Conservation (phyloP, 2,113 vertebrate genomes). For the Aythya baeri region DNA sequence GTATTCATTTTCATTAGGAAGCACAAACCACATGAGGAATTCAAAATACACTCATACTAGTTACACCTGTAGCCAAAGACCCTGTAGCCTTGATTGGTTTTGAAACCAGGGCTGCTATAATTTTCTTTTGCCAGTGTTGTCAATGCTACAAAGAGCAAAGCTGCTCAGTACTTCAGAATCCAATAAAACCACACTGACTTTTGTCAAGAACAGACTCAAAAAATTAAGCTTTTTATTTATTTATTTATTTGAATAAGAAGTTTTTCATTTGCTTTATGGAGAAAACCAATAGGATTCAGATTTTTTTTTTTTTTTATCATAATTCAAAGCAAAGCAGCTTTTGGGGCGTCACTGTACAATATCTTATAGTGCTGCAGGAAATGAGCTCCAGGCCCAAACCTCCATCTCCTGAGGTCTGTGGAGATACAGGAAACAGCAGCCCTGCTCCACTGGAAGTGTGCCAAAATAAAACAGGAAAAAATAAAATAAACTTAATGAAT, state of each 20-base stretch:
- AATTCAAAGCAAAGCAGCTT: neutral
- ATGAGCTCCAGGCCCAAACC: neutral
- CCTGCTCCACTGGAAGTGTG: neutral
- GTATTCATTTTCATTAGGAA: neutral
- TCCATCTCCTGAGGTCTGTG: neutral
- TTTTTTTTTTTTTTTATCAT: neutral
- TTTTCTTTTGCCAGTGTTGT: neutral
- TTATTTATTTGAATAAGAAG: neutral
- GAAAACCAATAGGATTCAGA: neutral
- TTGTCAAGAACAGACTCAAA: neutral
- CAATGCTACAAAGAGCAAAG: neutral
- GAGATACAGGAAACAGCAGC: neutral
- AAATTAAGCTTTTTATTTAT: neutral
- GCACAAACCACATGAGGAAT: neutral
- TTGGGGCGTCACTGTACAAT: fast-evolving
- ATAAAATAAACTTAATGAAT: neutral
- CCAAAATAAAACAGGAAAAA: neutral
- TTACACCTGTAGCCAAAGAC: neutral
- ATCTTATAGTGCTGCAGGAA: neutral
- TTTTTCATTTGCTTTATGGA: neutral
- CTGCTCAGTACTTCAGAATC: neutral
- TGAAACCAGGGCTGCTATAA: neutral
- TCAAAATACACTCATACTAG: neutral
- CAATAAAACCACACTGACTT: neutral
- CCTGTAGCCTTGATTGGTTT: neutral